Evolutionary conservation across 2,888 invertebrate species (phyloP).

Genomic region (Tetheella fluctuosa): DNA sequence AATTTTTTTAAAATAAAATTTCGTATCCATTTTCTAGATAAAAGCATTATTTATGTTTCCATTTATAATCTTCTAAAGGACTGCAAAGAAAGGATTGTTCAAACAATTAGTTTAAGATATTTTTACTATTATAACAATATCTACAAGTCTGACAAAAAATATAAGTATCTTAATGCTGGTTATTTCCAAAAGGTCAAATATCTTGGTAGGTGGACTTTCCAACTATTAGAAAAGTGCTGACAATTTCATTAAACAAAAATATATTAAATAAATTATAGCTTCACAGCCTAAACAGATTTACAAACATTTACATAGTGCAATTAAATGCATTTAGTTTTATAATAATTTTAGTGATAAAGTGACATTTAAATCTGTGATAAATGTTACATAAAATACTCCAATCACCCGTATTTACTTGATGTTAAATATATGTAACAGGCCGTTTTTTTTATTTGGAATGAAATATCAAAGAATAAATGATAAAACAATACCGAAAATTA

Average conservation of each 20-base stretch:
- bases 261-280: slow-evolving; percentile 1
- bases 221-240: no score
- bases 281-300: slow-evolving; percentile 12
- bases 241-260: background rate
- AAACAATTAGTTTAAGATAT: background rate
- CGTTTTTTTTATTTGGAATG: background rate
- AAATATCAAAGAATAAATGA: no score
- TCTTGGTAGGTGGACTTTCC: background rate
- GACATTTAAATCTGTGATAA: background rate
- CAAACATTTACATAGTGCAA: slow-evolving; percentile 10
- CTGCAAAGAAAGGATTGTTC: background rate
- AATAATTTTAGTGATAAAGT: slow-evolving; percentile 3
- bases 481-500: no score
- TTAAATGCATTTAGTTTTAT: slow-evolving; percentile 11
- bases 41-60: background rate
- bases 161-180: background rate
- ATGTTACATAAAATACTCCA: background rate
- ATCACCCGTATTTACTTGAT: background rate
- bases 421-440: background rate
- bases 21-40: background rate
- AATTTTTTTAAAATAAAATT: background rate
- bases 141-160: background rate
- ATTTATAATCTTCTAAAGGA: background rate
- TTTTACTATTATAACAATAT: background rate
- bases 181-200: background rate